Conservation (phyloP, 2,113 vertebrate genomes). For the Carassius auratus region DNA sequence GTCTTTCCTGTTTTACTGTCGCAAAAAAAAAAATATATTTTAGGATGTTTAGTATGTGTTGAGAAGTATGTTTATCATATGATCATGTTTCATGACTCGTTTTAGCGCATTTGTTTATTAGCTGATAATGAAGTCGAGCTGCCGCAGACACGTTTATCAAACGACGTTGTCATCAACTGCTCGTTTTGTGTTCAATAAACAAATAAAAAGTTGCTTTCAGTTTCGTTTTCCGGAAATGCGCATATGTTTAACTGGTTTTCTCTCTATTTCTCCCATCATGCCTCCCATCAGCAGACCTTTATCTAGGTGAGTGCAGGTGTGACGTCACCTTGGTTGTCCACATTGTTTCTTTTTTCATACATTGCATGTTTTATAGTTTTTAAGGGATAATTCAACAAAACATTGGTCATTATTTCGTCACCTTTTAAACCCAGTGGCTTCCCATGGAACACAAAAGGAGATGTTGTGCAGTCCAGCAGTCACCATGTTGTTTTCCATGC, state of each 20-base stretch:
- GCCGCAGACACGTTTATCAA: background rate
- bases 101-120: background rate
- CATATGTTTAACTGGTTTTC: background rate
- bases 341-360: background rate
- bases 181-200: background rate
- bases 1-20: background rate
- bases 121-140: background rate
- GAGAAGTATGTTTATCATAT: background rate
- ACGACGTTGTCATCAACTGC: background rate
- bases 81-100: background rate
- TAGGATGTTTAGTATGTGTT: background rate
- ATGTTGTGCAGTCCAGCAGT: background rate
- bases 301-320: constrained; percentile 68
- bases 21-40: background rate
- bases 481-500: background rate
- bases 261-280: constrained; percentile 41
- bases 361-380: background rate
- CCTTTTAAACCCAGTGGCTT: background rate
- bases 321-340: background rate
- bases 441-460: background rate
- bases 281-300: constrained; percentile 24
- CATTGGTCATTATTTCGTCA: background rate
- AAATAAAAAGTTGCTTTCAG: constrained; percentile 18
- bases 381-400: background rate
- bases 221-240: constrained; percentile 27